Evolutionary conservation across 1,140 invertebrate species (phyloP), one percentile per base, ranked within the genome.

Genomic region (Chrysomallon squamiferum): DNA sequence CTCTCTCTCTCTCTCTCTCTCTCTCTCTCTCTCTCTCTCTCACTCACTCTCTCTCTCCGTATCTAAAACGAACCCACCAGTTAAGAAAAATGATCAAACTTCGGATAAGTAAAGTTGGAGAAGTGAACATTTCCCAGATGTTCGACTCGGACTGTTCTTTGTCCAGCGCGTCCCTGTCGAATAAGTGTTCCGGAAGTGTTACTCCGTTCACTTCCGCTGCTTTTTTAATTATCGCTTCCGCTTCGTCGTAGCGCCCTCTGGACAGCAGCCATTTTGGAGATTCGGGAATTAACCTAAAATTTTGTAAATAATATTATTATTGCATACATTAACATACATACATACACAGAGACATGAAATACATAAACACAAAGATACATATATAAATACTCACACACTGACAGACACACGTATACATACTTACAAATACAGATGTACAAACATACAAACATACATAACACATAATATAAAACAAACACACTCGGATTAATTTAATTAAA

Each of bases 261-360:
- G 63, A 65, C 9, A 76, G 52, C 11, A 78, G 67, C 76, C 76
- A 78, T 56, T 74, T 68, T n/a, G 76, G 69, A 0, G 76, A 78
- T 52, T 76, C 76, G 1, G 76, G 76, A 43, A 77, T 69, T 2
- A 72, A 30, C 66, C 75, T 77, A 62, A n/a, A 54, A 22, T 20
- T 4, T 5, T 15, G 25, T 25, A 54, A 38, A 38, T 38, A 7
- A 38, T 38, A 7, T 18, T 4, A 20, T 20, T 11, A 43, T 43
- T 47, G 25, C 25, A 18, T 47, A 18, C 5, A 47, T 18, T 20
- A 20, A 1, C 9, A 20, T n/a, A 43, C 0, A 1, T n/a, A 43
- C 41, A 43, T n/a, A 43, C 41, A 43, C 41, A 43, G 11, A 43
- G 11, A 43, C 41, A 43, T 13, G 11, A 1, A 11, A 43, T n/a